Conservation (phyloP, 2,888 invertebrate genomes). For the Ommatoiulus sabulosus region DNA sequence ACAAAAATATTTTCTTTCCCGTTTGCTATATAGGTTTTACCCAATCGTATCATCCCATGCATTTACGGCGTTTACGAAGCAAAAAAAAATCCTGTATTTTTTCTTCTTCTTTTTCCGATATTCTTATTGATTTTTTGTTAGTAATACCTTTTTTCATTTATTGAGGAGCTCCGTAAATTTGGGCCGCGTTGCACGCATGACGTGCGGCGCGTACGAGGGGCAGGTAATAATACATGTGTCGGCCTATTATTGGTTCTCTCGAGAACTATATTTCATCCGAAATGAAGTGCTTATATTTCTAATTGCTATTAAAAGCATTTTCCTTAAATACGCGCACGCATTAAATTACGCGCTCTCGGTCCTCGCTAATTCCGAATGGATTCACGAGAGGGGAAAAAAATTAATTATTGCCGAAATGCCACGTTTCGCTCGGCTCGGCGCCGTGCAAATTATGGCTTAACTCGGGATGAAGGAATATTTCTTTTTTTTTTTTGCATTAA, state of each 20-base stretch:
- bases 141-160: conserved; percentile 25
- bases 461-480: conserved; percentile 34
- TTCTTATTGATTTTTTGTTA: conserved; percentile 1
- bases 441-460: conserved; percentile 17
- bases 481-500: conserved; percentile 21
- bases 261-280: conserved; percentile 24
- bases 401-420: conserved; percentile 30
- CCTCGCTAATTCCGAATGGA: not conserved
- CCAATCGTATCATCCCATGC: not conserved
- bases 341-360: not conserved
- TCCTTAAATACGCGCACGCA: conserved; percentile 31
- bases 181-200: not conserved
- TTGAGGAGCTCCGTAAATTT: conserved; percentile 17
- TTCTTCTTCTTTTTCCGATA: not conserved
- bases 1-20: too few species aligned
- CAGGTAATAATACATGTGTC: conserved; percentile 31
- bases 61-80: not conserved
- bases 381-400: not conserved
- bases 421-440: not conserved
- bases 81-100: not conserved
- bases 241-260: conserved; percentile 30
- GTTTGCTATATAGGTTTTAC: not conserved
- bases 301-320: conserved; percentile 43
- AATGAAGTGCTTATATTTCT: conserved; percentile 43
- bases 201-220: not conserved